Evolutionary conservation across 2,113 vertebrate genomes (phyloP).

Genomic region (Panurus biarmicus): DNA sequence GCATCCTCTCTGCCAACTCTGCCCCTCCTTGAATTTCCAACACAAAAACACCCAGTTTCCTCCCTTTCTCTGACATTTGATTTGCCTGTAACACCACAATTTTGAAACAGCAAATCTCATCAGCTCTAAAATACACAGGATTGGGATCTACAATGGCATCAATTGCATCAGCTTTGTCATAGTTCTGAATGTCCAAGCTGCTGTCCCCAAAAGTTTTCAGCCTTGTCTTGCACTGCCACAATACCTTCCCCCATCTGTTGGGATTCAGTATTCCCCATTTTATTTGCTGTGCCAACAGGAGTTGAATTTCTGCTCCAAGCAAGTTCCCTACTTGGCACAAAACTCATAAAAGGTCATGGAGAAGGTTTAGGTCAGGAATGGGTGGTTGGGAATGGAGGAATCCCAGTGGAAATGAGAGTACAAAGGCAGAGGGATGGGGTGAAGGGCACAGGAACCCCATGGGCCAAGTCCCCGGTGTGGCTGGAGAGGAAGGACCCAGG

Average conservation of each 20-base stretch:
- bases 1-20: background rate
- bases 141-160: background rate
- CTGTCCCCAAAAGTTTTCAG: background rate
- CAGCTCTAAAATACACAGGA: background rate
- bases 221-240: background rate
- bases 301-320: background rate
- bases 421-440: background rate
- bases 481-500: background rate
- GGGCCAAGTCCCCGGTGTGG: rapidly evolving
- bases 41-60: background rate
- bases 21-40: background rate
- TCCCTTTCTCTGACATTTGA: background rate
- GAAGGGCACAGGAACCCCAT: background rate
- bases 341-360: background rate
- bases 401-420: background rate
- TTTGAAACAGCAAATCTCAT: background rate
- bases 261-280: background rate
- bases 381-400: background rate
- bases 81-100: background rate
- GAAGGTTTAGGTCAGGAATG: background rate
- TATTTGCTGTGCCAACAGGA: background rate
- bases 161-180: background rate
- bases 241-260: background rate
- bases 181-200: background rate
- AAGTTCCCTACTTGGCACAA: background rate